Conservation (phyloP, 2,113 vertebrate species). For the cat (Felis catus) region DNA sequence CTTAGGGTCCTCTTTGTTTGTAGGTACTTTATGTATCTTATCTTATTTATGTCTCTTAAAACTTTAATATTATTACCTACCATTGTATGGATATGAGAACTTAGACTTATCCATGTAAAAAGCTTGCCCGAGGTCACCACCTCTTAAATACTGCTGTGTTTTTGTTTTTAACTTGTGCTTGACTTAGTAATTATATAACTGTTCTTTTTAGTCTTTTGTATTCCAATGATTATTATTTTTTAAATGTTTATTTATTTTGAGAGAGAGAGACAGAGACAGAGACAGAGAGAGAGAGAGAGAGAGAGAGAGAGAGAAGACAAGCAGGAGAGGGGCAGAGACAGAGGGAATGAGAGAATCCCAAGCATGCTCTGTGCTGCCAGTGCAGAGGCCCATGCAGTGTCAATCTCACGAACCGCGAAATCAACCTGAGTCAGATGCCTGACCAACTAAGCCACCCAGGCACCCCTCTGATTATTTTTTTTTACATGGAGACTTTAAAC, state of each 20-base stretch:
- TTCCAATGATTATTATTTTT: neutral
- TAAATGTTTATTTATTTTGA: too few relatives aligned
- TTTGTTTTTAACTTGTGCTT: neutral
- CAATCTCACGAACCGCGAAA: too few relatives aligned
- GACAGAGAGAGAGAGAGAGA: too few relatives aligned
- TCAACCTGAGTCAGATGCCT: too few relatives aligned
- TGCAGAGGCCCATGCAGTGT: too few relatives aligned
- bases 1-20: neutral
- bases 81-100: neutral
- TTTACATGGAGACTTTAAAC: neutral
- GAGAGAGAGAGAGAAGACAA: too few relatives aligned
- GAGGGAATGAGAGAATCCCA: too few relatives aligned
- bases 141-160: neutral
- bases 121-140: neutral
- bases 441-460: too few relatives aligned
- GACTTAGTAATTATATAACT: neutral
- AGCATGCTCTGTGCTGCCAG: too few relatives aligned
- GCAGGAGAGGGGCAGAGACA: too few relatives aligned
- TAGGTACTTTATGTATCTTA: neutral
- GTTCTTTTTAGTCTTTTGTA: neutral
- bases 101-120: neutral
- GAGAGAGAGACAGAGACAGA: too few relatives aligned
- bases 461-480: neutral
- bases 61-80: neutral
- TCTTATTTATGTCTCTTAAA: neutral